Evolutionary conservation across 2,113 vertebrate species (phyloP), one percentile per base, ranked within the genome.

Genomic region (Neolamprologus longior): DNA sequence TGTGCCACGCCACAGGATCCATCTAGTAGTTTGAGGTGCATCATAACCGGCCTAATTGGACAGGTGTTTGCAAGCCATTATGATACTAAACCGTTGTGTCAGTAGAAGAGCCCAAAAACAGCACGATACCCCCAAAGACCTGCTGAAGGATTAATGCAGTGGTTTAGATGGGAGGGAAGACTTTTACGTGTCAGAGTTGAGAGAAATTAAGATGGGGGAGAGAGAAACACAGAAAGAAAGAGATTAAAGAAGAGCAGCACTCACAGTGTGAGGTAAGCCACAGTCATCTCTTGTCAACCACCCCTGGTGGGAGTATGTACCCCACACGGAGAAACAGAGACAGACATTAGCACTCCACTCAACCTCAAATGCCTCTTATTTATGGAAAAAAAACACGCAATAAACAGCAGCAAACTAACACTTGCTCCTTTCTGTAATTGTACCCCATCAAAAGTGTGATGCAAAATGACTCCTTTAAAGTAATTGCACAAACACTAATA

Each of bases 31-130:
- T 84, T 93, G 94, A 96, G 89, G 84, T 93, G 93, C 89, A 92
- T 94, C 93, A 93, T 92, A 95, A 94, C 95, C 94, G 93, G 90
- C 79, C 93, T 95, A 95, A 96, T 95, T 96, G 91, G 94, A 95
- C 93, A 95, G 94, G 93, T 96, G 93, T 94, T 94, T 93, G 90
- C 86, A 37, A 90, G 87, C 85, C 92, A 92, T 93, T 93, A 94
- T 94, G 91, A 93, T 91, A 85, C 88, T 92, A 94, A 95, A 95
- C 88, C 76, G 71, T 89, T 85, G 81, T 91, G 94, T 95, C 93
- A 93, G 93, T 68, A 91, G 78, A 89, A 89, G 93, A 88, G 88
- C 52, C 94, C 91, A 58, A 87, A 94, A 95, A 94, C 94, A 95
- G 95, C 94, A 90, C 12, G 95, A 91, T 33, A 80, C 89, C 89